Evolutionary conservation across 2,113 vertebrate species (phyloP).

Genomic region (Nycticebus coucang): DNA sequence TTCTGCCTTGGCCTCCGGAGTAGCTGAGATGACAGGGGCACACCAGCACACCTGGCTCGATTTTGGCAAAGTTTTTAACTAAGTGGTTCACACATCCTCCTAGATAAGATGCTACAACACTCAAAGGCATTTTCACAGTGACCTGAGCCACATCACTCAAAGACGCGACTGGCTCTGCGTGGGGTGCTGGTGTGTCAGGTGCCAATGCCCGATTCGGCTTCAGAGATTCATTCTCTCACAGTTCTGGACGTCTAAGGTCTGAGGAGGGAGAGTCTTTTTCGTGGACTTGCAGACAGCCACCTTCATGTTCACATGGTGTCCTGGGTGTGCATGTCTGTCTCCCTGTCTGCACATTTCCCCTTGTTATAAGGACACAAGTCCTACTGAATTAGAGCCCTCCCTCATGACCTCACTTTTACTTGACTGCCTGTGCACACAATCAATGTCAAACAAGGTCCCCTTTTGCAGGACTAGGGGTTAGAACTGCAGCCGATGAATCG

Average conservation of each 20-base stretch:
- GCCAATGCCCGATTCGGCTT: not conserved
- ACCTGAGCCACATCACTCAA: not conserved
- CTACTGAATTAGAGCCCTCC: too few species aligned
- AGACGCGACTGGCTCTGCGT: not conserved
- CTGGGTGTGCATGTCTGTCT: not conserved
- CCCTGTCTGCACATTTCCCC: not conserved
- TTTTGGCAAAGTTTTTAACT: not conserved
- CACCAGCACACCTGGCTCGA: not conserved
- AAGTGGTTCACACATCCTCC: not conserved
- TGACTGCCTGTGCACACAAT: not conserved
- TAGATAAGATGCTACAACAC: not conserved
- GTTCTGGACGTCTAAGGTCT: not conserved
- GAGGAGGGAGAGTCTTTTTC: not conserved
- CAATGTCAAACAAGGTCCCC: not conserved
- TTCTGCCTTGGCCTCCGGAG: not conserved
- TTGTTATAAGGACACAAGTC: not conserved
- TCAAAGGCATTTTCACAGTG: not conserved
- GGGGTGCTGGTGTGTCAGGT: not conserved
- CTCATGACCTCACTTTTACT: not conserved
- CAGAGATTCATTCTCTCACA: not conserved
- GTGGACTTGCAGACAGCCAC: too few species aligned
- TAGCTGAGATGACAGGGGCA: not conserved
- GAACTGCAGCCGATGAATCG: not conserved
- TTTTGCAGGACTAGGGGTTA: not conserved
- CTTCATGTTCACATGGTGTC: not conserved